Evolutionary conservation across 2,888 invertebrate genomes (phyloP), one percentile per base, ranked within the genome.

Genomic region (Ectemnius lituratus): DNA sequence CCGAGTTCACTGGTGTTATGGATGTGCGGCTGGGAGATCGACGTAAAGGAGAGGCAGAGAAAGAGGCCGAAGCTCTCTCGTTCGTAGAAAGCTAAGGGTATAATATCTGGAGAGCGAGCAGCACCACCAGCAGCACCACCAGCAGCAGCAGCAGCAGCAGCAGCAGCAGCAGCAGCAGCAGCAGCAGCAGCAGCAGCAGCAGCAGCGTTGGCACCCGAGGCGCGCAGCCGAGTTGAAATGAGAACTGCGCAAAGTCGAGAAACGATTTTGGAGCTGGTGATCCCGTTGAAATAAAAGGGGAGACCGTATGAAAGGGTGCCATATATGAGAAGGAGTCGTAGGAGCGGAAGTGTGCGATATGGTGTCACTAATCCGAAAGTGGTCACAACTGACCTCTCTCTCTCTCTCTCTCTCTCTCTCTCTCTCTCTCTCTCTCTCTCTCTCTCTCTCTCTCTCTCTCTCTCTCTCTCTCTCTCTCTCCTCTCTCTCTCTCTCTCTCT

Each of bases 11-110:
- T 52, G 52, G 37, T 37, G 37, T 37, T 37, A 37, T 37, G 37
- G 37, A 37, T 37, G 37, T 37, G 37, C 37, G 37, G 37, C 52
- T 52, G 52, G 14, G 52, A 52, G 52, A 52, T 52, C 52, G 52
- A 52, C 16, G 52, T 52, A 4, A 5, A 16, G 4, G 14, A 14
- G n/a, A 16, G 52, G 8, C 52, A 52, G 16, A 52, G 52, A 16
- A 16, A 14, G 52, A 52, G 23, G 2, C 2, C 1, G 23, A 23
- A 23, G 1, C 23, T 23, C 23, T 23, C 23, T 3, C 23, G 23
- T 23, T 23, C 23, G 23, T 3, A 23, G 23, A 23, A 37, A 11
- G 37, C 37, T 37, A 37, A 52, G 52, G 16, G 52, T 16, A 52
- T 52, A 52, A 52, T 52, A 52, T 52, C 52, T 52, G 5, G 52